Evolutionary conservation across 2,888 invertebrate genomes (phyloP).

Genomic region (Watsonalla cultraria): DNA sequence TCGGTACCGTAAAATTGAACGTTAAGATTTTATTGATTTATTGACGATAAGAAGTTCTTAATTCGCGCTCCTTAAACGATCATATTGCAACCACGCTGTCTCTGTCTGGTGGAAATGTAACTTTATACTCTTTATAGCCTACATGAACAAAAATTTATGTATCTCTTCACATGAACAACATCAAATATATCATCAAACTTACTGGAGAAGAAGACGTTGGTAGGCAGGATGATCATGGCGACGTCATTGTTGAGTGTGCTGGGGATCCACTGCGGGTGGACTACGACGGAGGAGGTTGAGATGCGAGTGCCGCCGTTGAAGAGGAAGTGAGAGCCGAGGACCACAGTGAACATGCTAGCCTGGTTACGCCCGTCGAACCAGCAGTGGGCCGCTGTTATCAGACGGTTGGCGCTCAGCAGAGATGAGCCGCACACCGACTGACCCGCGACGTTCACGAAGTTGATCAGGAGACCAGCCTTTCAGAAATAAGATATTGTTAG

Average conservation of each 20-base stretch:
- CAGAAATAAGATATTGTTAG: constrained; percentile 1
- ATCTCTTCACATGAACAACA: no score
- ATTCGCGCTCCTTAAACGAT: no score
- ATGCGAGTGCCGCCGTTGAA: constrained; percentile 46
- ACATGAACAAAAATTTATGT: no score
- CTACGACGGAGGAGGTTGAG: constrained; percentile 29
- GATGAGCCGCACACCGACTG: constrained; percentile 49
- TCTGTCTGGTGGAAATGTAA: no score
- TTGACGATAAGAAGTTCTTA: no score
- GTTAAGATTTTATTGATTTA: no score
- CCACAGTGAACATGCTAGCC: constrained; percentile 38
- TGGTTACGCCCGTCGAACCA: constrained; percentile 44
- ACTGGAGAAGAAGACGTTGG: constrained; percentile 27
- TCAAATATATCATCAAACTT: constrained; percentile 9
- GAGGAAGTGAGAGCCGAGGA: constrained; percentile 42
- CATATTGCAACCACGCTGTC: no score
- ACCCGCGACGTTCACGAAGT: constrained; percentile 27
- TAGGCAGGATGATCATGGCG: constrained; percentile 44
- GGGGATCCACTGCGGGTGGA: constrained; percentile 41
- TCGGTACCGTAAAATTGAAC: no score
- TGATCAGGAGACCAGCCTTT: constrained; percentile 49
- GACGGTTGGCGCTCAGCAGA: constrained; percentile 30
- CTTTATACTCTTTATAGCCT: no score
- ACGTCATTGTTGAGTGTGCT: constrained; percentile 37
- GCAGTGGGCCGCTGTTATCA: constrained; percentile 58